A percentile compares a stretch with the other conserved stretches of the same genome.
phyloP scores from a whole-genome alignment of 2,113 vertebrate species.

The Tetrax tetrax region DNA sequence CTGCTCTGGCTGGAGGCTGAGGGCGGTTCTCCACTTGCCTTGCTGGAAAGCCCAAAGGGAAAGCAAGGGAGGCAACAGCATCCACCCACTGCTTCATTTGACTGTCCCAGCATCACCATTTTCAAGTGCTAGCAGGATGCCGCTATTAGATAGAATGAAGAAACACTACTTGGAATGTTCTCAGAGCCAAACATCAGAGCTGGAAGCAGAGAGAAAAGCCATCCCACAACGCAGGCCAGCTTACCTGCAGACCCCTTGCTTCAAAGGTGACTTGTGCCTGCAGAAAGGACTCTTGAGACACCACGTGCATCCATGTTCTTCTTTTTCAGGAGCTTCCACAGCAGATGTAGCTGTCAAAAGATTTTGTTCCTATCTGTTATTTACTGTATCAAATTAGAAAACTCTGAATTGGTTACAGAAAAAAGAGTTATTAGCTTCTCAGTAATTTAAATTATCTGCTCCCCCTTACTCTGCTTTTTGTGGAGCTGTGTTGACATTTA shows the following conservation, averaged over 20 bases:
- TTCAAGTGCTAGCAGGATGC: neutral
- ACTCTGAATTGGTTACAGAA: neutral
- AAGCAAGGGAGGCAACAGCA: neutral
- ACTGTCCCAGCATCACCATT: neutral
- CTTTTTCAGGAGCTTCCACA: neutral
- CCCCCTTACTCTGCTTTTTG: neutral
- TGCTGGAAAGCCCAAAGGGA: neutral
- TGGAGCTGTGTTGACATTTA: neutral
- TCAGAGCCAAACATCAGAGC: neutral
- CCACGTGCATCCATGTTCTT: neutral
- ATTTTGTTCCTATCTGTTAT: slow-evolving; percentile 23
- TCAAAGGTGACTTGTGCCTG: neutral
- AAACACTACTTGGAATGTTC: neutral
- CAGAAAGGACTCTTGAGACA: neutral
- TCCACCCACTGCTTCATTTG: slow-evolving; percentile 3
- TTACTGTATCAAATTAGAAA: slow-evolving; percentile 16
- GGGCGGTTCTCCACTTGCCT: neutral
- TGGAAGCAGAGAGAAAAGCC: neutral
- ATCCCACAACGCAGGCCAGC: fast-evolving
- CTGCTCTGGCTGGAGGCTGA: neutral
- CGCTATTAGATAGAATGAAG: neutral
- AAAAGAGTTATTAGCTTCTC: slow-evolving; percentile 10
- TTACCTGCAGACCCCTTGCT: neutral
- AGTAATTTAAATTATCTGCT: slow-evolving; percentile 25
- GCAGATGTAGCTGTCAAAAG: neutral